phyloP scores from a whole-genome alignment of 30 jellyfish, hydroid and myxozoan genomes.

The Haliclystus octoradiatus region DNA sequence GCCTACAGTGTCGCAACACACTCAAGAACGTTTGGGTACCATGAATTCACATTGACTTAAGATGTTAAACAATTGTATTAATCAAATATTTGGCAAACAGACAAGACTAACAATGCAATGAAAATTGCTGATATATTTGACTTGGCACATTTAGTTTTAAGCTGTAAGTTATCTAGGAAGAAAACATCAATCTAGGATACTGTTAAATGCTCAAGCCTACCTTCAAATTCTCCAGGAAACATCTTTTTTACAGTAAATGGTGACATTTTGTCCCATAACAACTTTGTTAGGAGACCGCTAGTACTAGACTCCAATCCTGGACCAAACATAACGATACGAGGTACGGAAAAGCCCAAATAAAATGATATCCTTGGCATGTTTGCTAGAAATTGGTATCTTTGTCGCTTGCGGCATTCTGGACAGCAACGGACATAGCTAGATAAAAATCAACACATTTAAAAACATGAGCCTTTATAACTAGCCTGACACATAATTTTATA shows the following conservation, averaged over 20 bases:
- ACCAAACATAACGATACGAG: slow-evolving; percentile 93
- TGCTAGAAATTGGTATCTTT: slow-evolving; percentile 17
- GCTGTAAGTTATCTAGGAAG: too few species aligned
- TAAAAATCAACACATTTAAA: not conserved
- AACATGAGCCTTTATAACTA: not conserved
- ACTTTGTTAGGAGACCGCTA: slow-evolving; percentile 56
- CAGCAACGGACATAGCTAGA: slow-evolving; percentile 77
- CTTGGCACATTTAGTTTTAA: too few species aligned
- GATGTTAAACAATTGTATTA: too few species aligned
- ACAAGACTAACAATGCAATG: too few species aligned
- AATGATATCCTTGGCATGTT: slow-evolving; percentile 65
- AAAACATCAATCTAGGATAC: too few species aligned
- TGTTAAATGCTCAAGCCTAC: too few species aligned
- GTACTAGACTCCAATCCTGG: slow-evolving; percentile 87
- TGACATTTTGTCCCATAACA: slow-evolving; percentile 68
- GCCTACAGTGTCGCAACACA: too few species aligned
- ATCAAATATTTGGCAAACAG: too few species aligned
- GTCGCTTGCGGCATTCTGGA: slow-evolving; percentile 59
- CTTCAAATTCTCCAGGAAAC: slow-evolving; percentile 98
- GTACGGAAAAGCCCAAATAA: slow-evolving; percentile 67
- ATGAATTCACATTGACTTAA: too few species aligned
- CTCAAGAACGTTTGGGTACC: too few species aligned
- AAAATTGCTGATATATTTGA: too few species aligned
- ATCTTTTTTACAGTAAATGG: slow-evolving; percentile 75
- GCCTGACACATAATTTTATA: too few species aligned